Conservation (phyloP, 2,113 vertebrate genomes). For the Calonectris borealis region DNA sequence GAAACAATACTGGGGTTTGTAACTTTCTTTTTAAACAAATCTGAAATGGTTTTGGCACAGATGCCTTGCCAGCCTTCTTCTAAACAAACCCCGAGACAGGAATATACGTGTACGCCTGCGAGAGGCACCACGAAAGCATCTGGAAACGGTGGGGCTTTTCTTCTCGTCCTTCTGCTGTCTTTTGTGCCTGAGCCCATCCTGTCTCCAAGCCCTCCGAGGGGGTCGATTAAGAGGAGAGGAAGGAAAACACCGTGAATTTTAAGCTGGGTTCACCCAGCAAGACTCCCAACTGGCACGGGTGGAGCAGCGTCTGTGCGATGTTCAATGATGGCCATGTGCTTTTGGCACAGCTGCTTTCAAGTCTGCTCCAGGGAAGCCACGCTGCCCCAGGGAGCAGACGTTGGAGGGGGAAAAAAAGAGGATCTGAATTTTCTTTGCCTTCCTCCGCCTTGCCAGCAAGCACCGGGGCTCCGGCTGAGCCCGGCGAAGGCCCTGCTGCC, state of each 20-base stretch:
- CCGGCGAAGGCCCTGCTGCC: background rate
- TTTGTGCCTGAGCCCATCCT: background rate
- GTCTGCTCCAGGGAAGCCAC: background rate
- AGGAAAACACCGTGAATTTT: background rate
- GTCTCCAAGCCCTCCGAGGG: background rate
- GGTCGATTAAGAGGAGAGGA: background rate
- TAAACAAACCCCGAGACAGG: background rate
- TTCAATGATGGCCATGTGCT: background rate
- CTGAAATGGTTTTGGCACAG: constrained; percentile 34
- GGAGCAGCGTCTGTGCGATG: background rate
- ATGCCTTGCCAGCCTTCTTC: background rate
- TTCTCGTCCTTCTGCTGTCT: background rate
- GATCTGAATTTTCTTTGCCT: background rate
- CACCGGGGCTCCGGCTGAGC: background rate
- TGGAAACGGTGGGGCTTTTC: constrained; percentile 1
- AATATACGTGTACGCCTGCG: background rate
- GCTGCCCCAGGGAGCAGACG: background rate
- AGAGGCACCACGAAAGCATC: background rate
- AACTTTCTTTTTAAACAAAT: constrained; percentile 60
- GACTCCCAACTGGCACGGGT: background rate
- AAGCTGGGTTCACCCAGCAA: constrained; percentile 2
- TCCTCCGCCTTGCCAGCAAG: background rate
- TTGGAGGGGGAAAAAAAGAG: background rate
- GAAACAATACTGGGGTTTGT: constrained; percentile 61
- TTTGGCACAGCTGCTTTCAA: background rate